A percentile compares a stretch with the other conserved stretches of the same genome.
Evolutionary conservation across 1,140 invertebrate species (phyloP).

Genomic region (Eufriesea mexicana): DNA sequence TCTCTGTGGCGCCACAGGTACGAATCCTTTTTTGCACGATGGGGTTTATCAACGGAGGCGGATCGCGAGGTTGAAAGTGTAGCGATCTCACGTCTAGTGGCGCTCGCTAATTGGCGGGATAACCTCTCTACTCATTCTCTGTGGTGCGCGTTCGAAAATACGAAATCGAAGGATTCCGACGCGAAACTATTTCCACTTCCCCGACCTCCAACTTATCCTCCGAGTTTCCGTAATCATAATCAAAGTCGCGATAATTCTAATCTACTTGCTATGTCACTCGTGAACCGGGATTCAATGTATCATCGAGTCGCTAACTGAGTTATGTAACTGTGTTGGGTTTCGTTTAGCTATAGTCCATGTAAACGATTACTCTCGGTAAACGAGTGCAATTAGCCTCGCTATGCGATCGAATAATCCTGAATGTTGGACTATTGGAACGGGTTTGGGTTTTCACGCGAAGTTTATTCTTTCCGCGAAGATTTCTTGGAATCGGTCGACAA

Average conservation of each 20-base stretch:
- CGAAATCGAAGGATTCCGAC: neutral
- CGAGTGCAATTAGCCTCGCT: conserved; percentile 1
- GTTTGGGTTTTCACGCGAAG: too few relatives aligned
- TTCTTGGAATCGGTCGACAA: conserved; percentile 10
- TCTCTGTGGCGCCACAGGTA: too few relatives aligned
- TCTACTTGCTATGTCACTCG: neutral
- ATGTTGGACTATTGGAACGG: too few relatives aligned
- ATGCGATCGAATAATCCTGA: neutral
- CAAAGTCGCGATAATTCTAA: neutral
- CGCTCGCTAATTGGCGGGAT: conserved; percentile 40
- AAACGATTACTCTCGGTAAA: neutral
- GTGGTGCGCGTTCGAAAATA: neutral
- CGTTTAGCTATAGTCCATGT: neutral
- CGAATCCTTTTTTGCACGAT: too few relatives aligned
- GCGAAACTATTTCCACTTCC: conserved; percentile 7
- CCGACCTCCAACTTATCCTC: too few relatives aligned
- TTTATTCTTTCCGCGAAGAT: neutral
- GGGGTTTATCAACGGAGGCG: too few relatives aligned
- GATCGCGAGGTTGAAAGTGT: too few relatives aligned
- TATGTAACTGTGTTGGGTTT: too few relatives aligned
- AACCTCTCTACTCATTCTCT: conserved; percentile 26
- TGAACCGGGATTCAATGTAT: neutral
- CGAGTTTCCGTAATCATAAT: neutral
- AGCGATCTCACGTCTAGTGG: neutral
- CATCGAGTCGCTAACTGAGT: neutral